Base-by-base conservation (phyloP, 2,888 invertebrate species). In the Litoditis marina region DNA sequence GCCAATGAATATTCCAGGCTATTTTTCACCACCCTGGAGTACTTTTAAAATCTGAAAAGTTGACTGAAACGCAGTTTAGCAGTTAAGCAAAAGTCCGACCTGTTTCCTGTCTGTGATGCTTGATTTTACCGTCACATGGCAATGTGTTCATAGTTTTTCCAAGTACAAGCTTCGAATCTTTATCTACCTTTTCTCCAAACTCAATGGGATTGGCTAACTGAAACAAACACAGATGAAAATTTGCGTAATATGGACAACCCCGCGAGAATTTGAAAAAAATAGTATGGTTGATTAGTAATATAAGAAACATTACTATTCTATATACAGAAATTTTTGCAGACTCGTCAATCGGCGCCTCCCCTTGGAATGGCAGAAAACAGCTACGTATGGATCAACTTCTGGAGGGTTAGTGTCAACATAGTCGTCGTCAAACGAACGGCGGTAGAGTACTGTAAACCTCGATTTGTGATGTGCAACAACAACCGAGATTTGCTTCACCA, bases 341-440 rank as follows among this genome's bases (percentile, higher is more conserved):
- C 47, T n/a, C 57, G 57, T n/a, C 57, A 57, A 31, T 57, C 57
- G 28, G n/a, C 32, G 8, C 57, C 57, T 11, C 57, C 57, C n/a
- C 19, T 32, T 11, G 57, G 57, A 6, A 44, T 49, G 13, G 27
- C 31, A n/a, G 47, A 46, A 8, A 31, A n/a, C 3, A 49, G 49
- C 44, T 57, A 34, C 31, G 28, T 31, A 2, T 57, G 57, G 57
- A 16, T 25, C 19, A 57, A 47, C 22, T 57, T 57, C 36, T 57
- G 49, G 47, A 27, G 25, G 42, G 42, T 42, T 19, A 8, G 42
- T 42, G 16, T 2, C 11, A 4, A 19, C 11, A 19, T 3, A 4
- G n/a, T 5, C 19, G 16, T 6, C 16, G 3, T 42, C 11, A 42
- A 8, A 4, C 19, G 3, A 8, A 6, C 5, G 11, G 42, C n/a